Evolutionary conservation across 2,113 vertebrate species (phyloP), one percentile per base, ranked within the genome.

Genomic region (Dipodomys stephensi): DNA sequence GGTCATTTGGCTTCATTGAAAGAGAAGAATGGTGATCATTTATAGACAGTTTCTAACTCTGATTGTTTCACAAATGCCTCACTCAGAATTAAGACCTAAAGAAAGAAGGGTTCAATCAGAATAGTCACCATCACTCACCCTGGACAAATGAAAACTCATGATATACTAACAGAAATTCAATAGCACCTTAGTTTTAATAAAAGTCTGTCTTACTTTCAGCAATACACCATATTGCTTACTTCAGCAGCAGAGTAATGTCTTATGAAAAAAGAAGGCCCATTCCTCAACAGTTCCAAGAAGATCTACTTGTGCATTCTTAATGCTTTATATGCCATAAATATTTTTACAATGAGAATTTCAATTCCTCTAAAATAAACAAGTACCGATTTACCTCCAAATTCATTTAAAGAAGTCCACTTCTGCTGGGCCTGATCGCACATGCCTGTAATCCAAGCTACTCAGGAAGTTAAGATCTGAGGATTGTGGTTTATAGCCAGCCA

Each of bases 41-140:
- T 46, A 46, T 2, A 87, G 67, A 32, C 25, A 49, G 25, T 53
- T 94, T 90, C 72, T 87, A 79, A 84, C 35, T 74, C 6, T 32
- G 80, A 88, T 27, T 73, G 65, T 44, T 12, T 53, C 77, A 93
- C 44, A 95, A 89, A 90, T 30, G 25, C 62, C 88, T 65, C 19
- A 71, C 91, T 92, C 62, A 84, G 87, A 94, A 84, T 46, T 49
- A 94, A 86, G 88, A 91, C 35, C 81, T 44, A 30, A 89, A 90
- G 32, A 93, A 64, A 95, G 84, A 90, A 86, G 76, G 68, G 22
- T 83, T 95, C 71, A 80, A 22, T 49, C 49, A 49, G 49, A 97
- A 86, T 1, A 94, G 71, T 77, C 67, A 88, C 28, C 32, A 57
- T 57, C 53, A 64, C 49, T 68, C 88, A 30, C 84, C 71, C 74